Evolutionary conservation across 2,113 vertebrate species (phyloP).

Genomic region (Delphinus delphis): DNA sequence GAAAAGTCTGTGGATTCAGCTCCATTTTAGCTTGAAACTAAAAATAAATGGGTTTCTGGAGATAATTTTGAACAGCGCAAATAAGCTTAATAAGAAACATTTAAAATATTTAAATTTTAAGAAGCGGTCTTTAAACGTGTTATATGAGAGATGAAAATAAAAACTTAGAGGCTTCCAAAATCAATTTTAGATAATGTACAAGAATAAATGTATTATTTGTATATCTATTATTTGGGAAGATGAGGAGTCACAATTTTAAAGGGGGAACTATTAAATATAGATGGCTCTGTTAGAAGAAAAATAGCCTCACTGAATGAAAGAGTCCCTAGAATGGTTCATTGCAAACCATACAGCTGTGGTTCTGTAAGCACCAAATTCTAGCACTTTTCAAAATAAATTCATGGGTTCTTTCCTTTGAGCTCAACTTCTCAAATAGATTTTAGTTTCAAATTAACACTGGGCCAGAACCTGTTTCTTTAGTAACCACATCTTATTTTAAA

Average conservation of each 20-base stretch:
- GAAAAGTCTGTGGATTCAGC: constrained; percentile 81
- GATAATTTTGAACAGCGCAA: constrained; percentile 76
- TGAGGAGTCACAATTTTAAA: constrained; percentile 74
- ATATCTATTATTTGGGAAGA: constrained; percentile 49
- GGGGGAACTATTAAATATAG: constrained; percentile 70
- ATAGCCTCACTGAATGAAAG: constrained; percentile 71
- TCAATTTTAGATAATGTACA: constrained; percentile 70
- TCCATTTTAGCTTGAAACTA: constrained; percentile 74
- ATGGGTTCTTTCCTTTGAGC: constrained; percentile 72
- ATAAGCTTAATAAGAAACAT: constrained; percentile 78
- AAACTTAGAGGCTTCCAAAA: constrained; percentile 69
- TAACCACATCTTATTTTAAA: constrained; percentile 92
- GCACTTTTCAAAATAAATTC: constrained; percentile 72
- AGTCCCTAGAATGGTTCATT: constrained; percentile 70
- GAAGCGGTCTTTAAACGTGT: constrained; percentile 81
- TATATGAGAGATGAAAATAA: constrained; percentile 79
- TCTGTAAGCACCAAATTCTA: constrained; percentile 65
- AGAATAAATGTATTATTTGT: constrained; percentile 71
- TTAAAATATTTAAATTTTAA: constrained; percentile 84
- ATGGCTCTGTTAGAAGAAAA: constrained; percentile 77
- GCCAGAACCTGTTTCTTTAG: constrained; percentile 95
- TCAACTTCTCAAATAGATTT: constrained; percentile 83
- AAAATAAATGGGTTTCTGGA: constrained; percentile 79
- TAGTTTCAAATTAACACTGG: constrained; percentile 92
- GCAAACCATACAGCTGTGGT: constrained; percentile 67